Evolutionary conservation across 2,888 invertebrate genomes (phyloP), one percentile per base, ranked within the genome.

Genomic region (Ametastegia equiseti): DNA sequence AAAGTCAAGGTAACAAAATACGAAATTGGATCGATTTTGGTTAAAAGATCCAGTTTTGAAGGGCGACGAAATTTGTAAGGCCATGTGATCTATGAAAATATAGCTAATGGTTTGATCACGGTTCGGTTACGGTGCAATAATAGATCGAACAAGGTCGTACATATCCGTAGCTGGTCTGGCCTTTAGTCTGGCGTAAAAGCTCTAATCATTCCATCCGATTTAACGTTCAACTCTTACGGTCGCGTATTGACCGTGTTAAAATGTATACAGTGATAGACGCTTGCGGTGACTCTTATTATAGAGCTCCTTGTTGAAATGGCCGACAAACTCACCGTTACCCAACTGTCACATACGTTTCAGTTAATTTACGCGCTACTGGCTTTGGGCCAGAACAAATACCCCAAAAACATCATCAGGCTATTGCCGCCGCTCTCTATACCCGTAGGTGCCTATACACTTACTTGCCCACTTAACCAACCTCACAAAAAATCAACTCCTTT

Each of bases 131-230:
- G 75, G 19, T 54, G 54, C 75, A 75, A 75, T 75, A 75, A 75
- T 75, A 75, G 75, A 36, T 75, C 13, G 75, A 11, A 50, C 36
- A 75, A 54, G 75, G 75, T 75, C 73, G 73, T 19, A 75, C 54
- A 75, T n/a, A n/a, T 54, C 54, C 50, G 73, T 75, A 75, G 73
- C n/a, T n/a, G n/a, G 73, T 75, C 75, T 50, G 19, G 75, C 50
- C 75, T 75, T 50, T 23, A n/a, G 75, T 54, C 75, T 54, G 33
- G 75, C 19, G 75, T 75, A 23, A 75, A 75, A 75, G 75, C 75
- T 54, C 75, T 54, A 54, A 75, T 75, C 75, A 75, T 75, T 75
- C 75, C 75, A 75, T 75, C 75, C 75, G 75, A 75, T 75, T 54
- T 50, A 50, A 45, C 54, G 54, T 75, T 54, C 30, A 75, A 75